Conservation (phyloP, 37 sponge, comb jelly and placozoan genomes). For the Cladorhizidae sp. region DNA sequence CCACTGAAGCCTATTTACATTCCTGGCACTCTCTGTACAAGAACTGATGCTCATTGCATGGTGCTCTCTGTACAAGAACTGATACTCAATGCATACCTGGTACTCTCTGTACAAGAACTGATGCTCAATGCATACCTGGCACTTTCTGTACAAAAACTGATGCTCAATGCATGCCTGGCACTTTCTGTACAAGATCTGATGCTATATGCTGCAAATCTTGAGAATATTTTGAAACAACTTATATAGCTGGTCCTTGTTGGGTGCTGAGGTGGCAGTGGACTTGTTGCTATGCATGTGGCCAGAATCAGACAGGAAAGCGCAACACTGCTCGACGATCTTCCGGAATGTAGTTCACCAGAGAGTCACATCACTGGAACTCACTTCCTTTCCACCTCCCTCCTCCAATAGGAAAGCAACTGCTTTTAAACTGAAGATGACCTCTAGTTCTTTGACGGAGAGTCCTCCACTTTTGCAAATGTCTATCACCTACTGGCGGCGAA, state of each 20-base stretch:
- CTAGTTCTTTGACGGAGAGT: constrained; percentile 57
- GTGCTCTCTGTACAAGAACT: too few species aligned
- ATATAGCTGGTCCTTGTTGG: constrained; percentile 47
- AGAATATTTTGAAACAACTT: constrained; percentile 66
- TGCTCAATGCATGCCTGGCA: too few species aligned
- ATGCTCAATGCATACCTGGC: too few species aligned
- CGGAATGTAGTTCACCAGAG: constrained; percentile 35
- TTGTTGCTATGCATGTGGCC: background rate
- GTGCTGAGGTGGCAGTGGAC: background rate
- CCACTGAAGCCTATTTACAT: too few species aligned
- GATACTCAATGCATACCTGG: too few species aligned
- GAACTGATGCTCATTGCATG: too few species aligned
- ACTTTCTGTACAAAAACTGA: too few species aligned
- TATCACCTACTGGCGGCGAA: constrained; percentile 16
- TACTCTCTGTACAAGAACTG: too few species aligned
- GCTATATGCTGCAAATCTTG: constrained; percentile 24
- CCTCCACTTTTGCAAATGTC: constrained; percentile 21
- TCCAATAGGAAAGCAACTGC: background rate
- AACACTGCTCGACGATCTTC: constrained; percentile 42
- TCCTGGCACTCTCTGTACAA: too few species aligned
- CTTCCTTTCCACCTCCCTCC: too few species aligned
- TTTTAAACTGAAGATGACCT: constrained; percentile 37
- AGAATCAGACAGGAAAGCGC: too few species aligned
- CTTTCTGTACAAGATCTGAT: constrained; percentile 45
- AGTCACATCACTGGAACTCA: background rate